Evolutionary conservation across 2,113 vertebrate species (phyloP).

Genomic region (Glaucidium brasilianum): DNA sequence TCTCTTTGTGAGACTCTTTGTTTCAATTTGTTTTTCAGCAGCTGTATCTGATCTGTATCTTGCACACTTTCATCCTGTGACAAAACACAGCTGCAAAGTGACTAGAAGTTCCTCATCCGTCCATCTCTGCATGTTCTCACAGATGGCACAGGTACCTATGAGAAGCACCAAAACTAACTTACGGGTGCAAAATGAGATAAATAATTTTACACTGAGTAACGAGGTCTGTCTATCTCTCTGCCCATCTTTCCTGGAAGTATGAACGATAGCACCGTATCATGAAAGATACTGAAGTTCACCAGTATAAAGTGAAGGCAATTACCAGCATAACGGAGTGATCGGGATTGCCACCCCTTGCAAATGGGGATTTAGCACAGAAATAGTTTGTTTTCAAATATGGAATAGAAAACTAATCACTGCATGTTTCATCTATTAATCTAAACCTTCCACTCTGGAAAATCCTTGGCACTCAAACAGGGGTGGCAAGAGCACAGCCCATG

Average conservation of each 20-base stretch:
- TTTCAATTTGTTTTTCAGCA: conserved; percentile 63
- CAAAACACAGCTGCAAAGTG: conserved; percentile 52
- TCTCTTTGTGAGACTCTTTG: conserved; percentile 51
- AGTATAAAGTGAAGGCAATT: background rate
- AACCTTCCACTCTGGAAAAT: background rate
- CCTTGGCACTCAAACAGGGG: background rate
- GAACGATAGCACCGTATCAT: background rate
- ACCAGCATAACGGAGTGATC: background rate
- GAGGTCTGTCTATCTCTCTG: background rate
- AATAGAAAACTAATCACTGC: background rate
- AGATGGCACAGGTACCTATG: background rate
- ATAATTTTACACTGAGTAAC: background rate
- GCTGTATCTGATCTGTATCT: conserved; percentile 56
- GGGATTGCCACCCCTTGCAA: background rate
- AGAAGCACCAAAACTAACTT: background rate
- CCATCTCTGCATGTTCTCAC: background rate
- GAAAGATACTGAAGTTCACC: background rate
- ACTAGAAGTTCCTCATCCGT: conserved; percentile 9
- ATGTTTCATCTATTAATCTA: background rate
- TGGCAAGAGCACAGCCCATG: background rate
- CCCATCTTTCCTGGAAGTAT: conserved; percentile 17
- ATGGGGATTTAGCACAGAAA: background rate
- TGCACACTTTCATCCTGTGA: conserved; percentile 50
- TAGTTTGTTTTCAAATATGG: background rate
- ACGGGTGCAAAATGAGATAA: background rate